phyloP scores from a whole-genome alignment of 2,113 vertebrate genomes.

The Alouatta palliata region DNA sequence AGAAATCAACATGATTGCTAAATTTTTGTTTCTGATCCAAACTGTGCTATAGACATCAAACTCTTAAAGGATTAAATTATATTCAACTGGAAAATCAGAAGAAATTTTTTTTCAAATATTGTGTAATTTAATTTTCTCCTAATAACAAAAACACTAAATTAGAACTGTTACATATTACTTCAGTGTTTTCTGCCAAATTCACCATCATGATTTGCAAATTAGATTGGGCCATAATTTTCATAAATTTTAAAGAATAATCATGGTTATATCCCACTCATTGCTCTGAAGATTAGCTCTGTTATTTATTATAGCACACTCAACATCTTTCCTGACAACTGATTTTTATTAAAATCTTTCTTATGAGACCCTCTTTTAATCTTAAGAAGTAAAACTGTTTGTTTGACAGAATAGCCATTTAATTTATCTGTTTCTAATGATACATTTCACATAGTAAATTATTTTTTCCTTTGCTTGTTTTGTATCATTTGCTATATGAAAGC shows the following conservation, averaged over 20 bases:
- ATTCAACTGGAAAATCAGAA: background rate
- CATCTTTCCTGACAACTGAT: slow-evolving; percentile 27
- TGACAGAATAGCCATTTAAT: slow-evolving; percentile 68
- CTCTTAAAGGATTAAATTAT: background rate
- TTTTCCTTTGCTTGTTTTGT: slow-evolving; percentile 26
- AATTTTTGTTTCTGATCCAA: background rate
- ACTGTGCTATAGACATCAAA: background rate
- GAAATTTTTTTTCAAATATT: background rate
- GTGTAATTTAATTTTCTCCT: background rate
- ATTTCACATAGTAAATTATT: slow-evolving; percentile 28
- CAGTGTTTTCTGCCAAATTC: background rate
- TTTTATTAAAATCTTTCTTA: slow-evolving; percentile 53
- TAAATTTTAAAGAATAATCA: background rate
- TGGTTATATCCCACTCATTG: background rate
- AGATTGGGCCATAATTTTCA: background rate
- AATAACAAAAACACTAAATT: background rate
- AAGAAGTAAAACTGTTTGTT: slow-evolving; percentile 55
- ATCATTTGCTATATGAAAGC: slow-evolving; percentile 47
- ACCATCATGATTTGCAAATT: background rate
- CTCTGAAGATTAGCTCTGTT: background rate
- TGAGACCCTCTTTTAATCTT: slow-evolving; percentile 48
- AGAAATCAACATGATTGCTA: background rate
- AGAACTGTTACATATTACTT: background rate
- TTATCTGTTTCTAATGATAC: slow-evolving; percentile 55
- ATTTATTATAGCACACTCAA: background rate